Base-by-base conservation (phyloP, 2,888 invertebrate species). In the Nipponacmea schrenckii region DNA sequence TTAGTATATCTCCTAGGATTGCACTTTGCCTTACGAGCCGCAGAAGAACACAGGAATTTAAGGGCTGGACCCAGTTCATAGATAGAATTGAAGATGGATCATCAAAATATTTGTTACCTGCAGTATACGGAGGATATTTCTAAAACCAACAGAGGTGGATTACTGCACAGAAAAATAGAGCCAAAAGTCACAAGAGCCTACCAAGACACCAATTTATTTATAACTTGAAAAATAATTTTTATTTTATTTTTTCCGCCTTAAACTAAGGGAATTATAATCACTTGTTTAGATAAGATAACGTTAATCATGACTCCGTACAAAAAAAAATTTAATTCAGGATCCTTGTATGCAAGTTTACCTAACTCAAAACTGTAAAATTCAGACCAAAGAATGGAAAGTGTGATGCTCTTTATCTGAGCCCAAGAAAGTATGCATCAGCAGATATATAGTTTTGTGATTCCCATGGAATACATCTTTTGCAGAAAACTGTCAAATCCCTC, bases 71-170 rank as follows among this genome's bases (percentile, higher is more conserved):
- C 24, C 62, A 24, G 26, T 17, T 5, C 24, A 27, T 26, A 26
- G 27, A 62, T 14, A 10, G 62, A 27, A 62, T 27, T 27, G 27
- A 26, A 26, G 24, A 14, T 26, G 62, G 62, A 62, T 62, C 4
- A 27, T 24, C 24, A 27, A 27, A 27, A 27, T 14, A 24, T 24
- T 24, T 27, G 62, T 27, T 62, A 62, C n/a, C 62, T 62, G 8
- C 62, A 62, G 62, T 7, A 62, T 62, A 27, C 27, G 26, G 62
- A 62, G 62, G 62, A 62, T 62, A 24, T 62, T 62, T 62, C 62
- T 24, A 62, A 62, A 62, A 62, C 27, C 26, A 62, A 62, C 27
- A 8, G 26, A 62, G 62, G 62, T 62, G 62, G 62, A 15, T 24
- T 62, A 5, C 24, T 26, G 7, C 62, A 62, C 26, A 24, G 8